phyloP scores from a whole-genome alignment of 2,113 vertebrate genomes.

The Phalacrocorax carbo region DNA sequence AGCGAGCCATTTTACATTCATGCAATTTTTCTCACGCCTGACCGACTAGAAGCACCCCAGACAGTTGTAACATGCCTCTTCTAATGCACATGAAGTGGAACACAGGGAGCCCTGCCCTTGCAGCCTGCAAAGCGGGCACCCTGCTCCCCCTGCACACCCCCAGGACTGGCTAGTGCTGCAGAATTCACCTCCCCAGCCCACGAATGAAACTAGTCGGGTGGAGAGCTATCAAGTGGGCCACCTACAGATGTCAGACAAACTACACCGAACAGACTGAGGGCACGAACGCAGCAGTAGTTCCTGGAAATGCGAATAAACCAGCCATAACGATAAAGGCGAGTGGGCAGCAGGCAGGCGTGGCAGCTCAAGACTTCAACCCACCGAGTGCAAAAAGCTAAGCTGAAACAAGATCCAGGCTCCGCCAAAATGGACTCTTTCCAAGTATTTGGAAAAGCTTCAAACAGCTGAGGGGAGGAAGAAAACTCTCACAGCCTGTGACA shows the following conservation, averaged over 20 bases:
- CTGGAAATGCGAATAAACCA: neutral
- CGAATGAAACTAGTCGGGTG: neutral
- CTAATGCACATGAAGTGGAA: neutral
- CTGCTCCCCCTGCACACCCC: neutral
- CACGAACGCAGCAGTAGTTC: neutral
- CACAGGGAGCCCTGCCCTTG: neutral
- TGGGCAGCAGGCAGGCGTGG: neutral
- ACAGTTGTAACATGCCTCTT: fast-evolving
- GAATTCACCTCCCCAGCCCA: neutral
- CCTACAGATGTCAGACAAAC: neutral
- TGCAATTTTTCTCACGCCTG: neutral
- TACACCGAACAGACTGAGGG: fast-evolving
- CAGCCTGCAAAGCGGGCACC: neutral
- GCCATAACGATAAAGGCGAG: neutral
- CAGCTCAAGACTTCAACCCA: neutral
- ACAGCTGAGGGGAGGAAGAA: slow-evolving; percentile 65
- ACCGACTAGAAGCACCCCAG: neutral
- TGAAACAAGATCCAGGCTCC: slow-evolving; percentile 60
- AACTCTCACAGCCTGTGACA: neutral
- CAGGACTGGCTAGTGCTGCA: fast-evolving
- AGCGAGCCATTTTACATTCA: neutral
- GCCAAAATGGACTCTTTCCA: slow-evolving; percentile 64
- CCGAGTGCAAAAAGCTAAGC: neutral
- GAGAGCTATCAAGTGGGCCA: neutral
- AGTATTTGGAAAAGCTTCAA: slow-evolving; percentile 42